phyloP scores from a whole-genome alignment of 2,113 vertebrate species.

The Cyanocitta stelleri region DNA sequence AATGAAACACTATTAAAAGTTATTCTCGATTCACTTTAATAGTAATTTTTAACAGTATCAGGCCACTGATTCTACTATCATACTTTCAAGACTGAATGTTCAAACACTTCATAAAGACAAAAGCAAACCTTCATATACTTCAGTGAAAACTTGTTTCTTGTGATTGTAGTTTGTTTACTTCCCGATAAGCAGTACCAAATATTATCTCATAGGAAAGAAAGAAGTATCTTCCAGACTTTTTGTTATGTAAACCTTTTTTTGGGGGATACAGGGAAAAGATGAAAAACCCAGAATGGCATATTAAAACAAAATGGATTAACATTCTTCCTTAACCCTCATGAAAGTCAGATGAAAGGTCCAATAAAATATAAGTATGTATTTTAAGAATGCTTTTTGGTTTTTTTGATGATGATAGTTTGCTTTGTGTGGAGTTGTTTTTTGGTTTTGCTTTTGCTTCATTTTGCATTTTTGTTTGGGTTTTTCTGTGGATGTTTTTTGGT shows the following conservation, averaged over 20 bases:
- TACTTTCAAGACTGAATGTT: background rate
- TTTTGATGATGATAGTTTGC: background rate
- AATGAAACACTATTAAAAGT: constrained; percentile 3
- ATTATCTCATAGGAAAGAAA: background rate
- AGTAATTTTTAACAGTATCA: background rate
- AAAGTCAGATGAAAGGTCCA: background rate
- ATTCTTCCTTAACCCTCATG: background rate
- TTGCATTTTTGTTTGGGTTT: rapidly evolving
- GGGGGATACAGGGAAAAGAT: background rate
- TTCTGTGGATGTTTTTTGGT: background rate
- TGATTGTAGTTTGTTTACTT: background rate
- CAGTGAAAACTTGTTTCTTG: background rate
- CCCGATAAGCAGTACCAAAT: background rate
- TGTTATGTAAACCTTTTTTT: background rate
- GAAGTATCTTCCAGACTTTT: background rate
- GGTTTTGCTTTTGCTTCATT: background rate
- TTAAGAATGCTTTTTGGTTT: too few species aligned
- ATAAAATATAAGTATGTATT: background rate
- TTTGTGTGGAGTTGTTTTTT: background rate
- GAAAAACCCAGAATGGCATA: background rate
- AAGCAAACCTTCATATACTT: background rate
- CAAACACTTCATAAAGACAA: background rate
- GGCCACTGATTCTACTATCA: background rate
- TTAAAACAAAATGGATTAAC: background rate
- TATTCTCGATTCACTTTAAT: constrained; percentile 2